Percentiles rank a stretch among this genome's conserved stretches.
phyloP scores from a whole-genome alignment of 2,113 vertebrate genomes.

The Todiramphus saurophagus region DNA sequence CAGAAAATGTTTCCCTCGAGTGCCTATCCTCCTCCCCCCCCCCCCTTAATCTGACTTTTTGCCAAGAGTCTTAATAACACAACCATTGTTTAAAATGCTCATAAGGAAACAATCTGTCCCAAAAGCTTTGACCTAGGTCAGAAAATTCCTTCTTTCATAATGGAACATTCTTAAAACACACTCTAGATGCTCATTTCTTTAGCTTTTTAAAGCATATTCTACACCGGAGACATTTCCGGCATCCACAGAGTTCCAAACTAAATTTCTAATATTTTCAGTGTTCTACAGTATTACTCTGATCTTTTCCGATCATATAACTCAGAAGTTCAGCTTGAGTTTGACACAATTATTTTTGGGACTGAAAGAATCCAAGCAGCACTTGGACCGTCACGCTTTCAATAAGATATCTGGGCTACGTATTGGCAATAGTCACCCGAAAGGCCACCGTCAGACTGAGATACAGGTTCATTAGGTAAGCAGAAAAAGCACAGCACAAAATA shows the following conservation, averaged over 20 bases:
- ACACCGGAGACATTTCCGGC: not conserved
- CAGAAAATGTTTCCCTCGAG: not conserved
- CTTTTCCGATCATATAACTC: not conserved
- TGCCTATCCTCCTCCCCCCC: not conserved
- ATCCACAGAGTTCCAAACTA: not conserved
- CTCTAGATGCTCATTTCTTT: not conserved
- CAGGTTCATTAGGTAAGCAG: not conserved
- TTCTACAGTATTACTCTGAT: not conserved
- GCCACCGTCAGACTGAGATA: not conserved
- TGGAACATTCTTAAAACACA: not conserved
- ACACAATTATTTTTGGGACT: not conserved
- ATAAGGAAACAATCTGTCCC: constrained; percentile 65
- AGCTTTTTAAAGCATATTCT: not conserved
- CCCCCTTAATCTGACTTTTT: constrained; percentile 17
- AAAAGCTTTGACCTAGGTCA: constrained; percentile 66
- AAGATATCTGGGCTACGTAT: not conserved
- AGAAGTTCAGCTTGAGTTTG: not conserved
- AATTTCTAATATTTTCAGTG: not conserved
- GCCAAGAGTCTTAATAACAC: constrained; percentile 61
- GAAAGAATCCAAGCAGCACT: not conserved
- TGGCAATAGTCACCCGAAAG: not conserved
- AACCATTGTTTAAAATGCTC: constrained; percentile 60
- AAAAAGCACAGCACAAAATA: not conserved
- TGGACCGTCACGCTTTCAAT: not conserved
- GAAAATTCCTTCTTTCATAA: constrained; percentile 6